These are phyloP conservation scores for Mus musculus DNA, from an alignment of 2,113 vertebrate species.

Conservation along the genomic window GRCm39 chr5:105745001-105745500, in stretches of 20 bases:
- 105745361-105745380: not conserved
- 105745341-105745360: not conserved
- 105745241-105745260: not conserved
- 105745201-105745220: not conserved
- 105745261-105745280: not conserved
- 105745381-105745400: not conserved
- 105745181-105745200: not conserved
- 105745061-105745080: not conserved
- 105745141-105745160: not conserved
- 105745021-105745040: not conserved
- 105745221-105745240: constrained; percentile 15
- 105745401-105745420: not conserved
- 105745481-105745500: no score
- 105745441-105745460: not conserved
- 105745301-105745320: not conserved
- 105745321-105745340: not conserved
- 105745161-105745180: not conserved
- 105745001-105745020: constrained; percentile 45
- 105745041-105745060: constrained; percentile 24
- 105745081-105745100: not conserved
- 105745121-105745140: not conserved
- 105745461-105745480: not conserved
- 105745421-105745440: not conserved
- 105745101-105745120: not conserved
- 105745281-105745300: not conserved